These are phyloP conservation scores for Cryptosula pallasiana DNA, from an alignment of 2,888 invertebrate genomes.

Conservation along the genomic window DNA sequence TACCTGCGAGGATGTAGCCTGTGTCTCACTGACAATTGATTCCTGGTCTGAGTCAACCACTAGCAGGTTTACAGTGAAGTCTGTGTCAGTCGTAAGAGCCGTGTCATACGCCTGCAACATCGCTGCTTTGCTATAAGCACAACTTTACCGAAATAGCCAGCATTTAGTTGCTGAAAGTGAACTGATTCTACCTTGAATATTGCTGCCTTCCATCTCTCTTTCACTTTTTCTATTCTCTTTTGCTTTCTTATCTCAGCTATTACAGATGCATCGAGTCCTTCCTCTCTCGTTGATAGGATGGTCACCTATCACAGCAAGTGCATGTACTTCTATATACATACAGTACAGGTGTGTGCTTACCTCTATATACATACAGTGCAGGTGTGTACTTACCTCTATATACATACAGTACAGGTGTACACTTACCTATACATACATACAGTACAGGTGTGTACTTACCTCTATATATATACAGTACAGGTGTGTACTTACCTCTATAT, in stretches of 20 bases:
- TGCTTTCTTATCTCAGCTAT: neutral
- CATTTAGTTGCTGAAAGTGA: too few species aligned
- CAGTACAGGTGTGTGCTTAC: neutral
- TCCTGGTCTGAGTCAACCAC: neutral
- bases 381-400: neutral
- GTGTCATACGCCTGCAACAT: conserved; percentile 8
- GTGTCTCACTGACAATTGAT: too few species aligned
- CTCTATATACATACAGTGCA: neutral
- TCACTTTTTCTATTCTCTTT: neutral
- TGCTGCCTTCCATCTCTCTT: neutral
- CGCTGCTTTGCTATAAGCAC: too few species aligned
- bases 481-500: neutral
- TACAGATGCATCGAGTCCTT: neutral
- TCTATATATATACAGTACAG: neutral
- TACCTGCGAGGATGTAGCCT: too few species aligned
- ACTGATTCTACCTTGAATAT: conserved; percentile 17
- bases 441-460: neutral
- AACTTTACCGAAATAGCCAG: too few species aligned
- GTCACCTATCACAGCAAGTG: too few species aligned
- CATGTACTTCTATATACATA: too few species aligned
- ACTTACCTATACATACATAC: neutral
- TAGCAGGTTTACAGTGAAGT: neutral
- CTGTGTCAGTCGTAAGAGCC: neutral
- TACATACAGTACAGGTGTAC: neutral
- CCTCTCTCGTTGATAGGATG: neutral